Base-by-base conservation (phyloP, 1,140 invertebrate genomes). In the Zaprionus vittiger region DNA sequence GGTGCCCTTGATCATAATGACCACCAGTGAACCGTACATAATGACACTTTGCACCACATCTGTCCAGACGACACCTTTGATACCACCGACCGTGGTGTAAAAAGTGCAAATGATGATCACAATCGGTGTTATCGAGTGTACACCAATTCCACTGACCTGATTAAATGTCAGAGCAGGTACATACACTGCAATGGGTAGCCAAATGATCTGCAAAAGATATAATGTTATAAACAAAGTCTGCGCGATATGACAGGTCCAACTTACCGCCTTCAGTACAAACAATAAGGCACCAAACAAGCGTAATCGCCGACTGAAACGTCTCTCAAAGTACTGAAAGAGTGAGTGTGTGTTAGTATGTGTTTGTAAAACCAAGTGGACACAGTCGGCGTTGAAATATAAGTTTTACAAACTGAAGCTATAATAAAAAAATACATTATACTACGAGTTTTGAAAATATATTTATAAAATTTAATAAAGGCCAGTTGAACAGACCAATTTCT, bases 61-160 rank as follows among this genome's bases (percentile, higher is more conserved):
- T 0, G 98, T 98, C 97, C 97, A 98, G 47, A 99, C 96, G 0
- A 99, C 98, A 4, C 97, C 97, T 93, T 97, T 97, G 64, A 99
- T 94, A 44, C 98, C 98, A 83, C 98, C 98, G 97, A 98, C 94
- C 56, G 95, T 96, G 3, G 98, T 98, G 89, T 99, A 99, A 91
- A 98, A 97, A 76, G 98, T 98, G 91, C 97, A 98, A 54, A 98
- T 96, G 3, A 96, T 86, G 77, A 97, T 98, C 26, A 98, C 96
- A 31, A 96, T 94, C 0, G 97, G 95, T 2, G 97, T 97, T 1
- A 97, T 95, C 31, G 96, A 94, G 79, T 97, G 96, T 24, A 97
- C 94, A 57, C 96, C 96, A 5, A 98, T 94, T 52, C 97, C 97
- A 52, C 97, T 98, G 15, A 98, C 97, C 94, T 96, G 95, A 91